These are phyloP conservation scores for Chondrilla cf. caribensis DNA, from an alignment of 37 sponge, comb jelly and placozoan species.

Conservation along the genomic window DNA sequence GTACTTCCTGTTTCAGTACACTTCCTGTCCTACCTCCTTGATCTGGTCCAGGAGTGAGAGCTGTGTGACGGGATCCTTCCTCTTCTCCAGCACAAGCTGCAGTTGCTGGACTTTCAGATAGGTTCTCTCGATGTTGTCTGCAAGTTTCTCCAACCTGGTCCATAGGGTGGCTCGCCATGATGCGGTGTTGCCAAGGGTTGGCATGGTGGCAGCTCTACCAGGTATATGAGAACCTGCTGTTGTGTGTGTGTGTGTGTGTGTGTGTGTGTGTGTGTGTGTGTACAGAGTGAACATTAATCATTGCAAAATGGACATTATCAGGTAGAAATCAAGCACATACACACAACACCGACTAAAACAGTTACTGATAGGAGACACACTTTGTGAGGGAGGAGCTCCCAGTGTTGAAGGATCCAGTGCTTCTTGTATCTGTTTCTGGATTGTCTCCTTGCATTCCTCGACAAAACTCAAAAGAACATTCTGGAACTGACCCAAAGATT, in stretches of 20 bases:
- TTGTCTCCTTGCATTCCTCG: conserved; percentile 32
- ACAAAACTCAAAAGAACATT: conserved; percentile 48
- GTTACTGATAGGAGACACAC: too few species aligned
- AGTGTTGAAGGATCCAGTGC: conserved; percentile 79
- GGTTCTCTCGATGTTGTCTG: conserved; percentile 39
- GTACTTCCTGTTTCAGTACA: neutral
- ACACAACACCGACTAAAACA: too few species aligned
- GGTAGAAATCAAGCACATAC: too few species aligned
- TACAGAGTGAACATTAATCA: neutral
- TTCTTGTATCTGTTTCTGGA: conserved; percentile 70
- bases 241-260: conserved; percentile 49
- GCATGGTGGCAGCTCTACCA: conserved; percentile 42
- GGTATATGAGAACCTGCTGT: conserved; percentile 16
- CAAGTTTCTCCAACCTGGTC: conserved; percentile 84
- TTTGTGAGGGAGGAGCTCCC: neutral
- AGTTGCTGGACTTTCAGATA: conserved; percentile 64
- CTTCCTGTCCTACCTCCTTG: conserved; percentile 32
- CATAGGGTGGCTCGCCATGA: conserved; percentile 91
- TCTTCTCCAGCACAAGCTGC: conserved; percentile 76
- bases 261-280: conserved; percentile 33
- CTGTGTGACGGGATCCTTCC: conserved; percentile 80
- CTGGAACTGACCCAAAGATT: conserved; percentile 81
- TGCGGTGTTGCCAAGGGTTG: conserved; percentile 56
- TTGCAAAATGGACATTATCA: too few species aligned
- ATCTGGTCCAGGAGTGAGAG: conserved; percentile 65